phyloP scores from a whole-genome alignment of 2,888 invertebrate species.

The Stenotaenia linearis region DNA sequence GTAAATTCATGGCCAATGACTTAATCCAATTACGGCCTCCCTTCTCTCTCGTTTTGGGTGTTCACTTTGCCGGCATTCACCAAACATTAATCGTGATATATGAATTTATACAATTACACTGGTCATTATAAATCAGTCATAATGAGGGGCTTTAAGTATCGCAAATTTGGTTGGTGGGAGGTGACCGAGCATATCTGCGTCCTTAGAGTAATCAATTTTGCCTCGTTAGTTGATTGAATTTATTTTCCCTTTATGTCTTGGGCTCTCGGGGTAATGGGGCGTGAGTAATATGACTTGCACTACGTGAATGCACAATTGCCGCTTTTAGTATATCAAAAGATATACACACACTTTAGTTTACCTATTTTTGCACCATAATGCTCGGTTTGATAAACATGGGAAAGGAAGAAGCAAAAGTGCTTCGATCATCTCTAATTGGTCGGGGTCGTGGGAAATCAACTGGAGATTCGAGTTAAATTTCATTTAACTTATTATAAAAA shows the following conservation, averaged over 20 bases:
- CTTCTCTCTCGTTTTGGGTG: background rate
- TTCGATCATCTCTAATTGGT: background rate
- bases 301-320: background rate
- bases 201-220: background rate
- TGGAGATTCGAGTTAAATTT: background rate
- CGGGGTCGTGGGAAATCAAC: background rate
- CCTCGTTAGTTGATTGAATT: conserved; percentile 24
- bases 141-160: background rate
- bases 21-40: conserved; percentile 27
- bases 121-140: conserved; percentile 29
- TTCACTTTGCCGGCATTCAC: background rate
- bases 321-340: background rate
- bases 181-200: background rate
- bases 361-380: background rate
- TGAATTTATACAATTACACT: conserved; percentile 29
- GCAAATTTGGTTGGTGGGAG: background rate
- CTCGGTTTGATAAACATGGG: background rate
- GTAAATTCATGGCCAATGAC: conserved; percentile 28
- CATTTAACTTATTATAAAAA: too few relatives aligned
- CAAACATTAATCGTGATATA: conserved; percentile 24
- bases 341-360: background rate
- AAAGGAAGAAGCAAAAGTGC: background rate
- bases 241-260: background rate
- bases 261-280: background rate
- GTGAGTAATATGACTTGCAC: background rate